These are phyloP conservation scores for Phoeniculus purpureus DNA, from an alignment of 2,797 vertebrate species.

Conservation along the genomic window DNA sequence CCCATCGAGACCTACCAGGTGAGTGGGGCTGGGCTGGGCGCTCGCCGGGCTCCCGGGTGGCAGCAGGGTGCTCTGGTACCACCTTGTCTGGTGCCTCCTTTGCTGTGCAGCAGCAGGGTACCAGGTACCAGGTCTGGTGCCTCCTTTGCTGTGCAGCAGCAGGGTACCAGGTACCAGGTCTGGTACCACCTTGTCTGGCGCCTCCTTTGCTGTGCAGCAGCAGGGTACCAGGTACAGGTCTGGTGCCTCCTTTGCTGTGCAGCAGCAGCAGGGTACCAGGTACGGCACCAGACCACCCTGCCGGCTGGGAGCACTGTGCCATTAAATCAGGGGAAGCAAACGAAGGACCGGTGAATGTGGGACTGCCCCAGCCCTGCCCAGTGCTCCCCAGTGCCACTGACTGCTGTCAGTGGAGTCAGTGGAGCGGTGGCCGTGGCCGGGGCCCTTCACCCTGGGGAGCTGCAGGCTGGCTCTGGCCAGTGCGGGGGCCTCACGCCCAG, in stretches of 20 bases:
- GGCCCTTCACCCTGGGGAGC: rapidly evolving
- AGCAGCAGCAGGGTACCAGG: too few relatives aligned
- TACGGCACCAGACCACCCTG: too few relatives aligned
- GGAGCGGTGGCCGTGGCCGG: rapidly evolving
- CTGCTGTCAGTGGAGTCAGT: too few relatives aligned
- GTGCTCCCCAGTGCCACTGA: rapidly evolving
- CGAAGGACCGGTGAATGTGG: neutral
- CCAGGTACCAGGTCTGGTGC: too few relatives aligned
- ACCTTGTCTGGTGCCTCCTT: too few relatives aligned
- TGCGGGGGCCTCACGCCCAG: neutral
- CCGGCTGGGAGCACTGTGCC: rapidly evolving
- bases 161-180: too few relatives aligned
- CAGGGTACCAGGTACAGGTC: too few relatives aligned
- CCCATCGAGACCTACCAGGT: constrained; percentile 95
- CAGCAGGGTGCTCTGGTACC: neutral
- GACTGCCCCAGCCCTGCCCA: too few relatives aligned
- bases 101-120: too few relatives aligned
- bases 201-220: too few relatives aligned
- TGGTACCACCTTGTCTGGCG: too few relatives aligned
- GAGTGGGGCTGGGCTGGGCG: neutral
- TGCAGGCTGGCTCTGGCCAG: rapidly evolving
- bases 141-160: neutral
- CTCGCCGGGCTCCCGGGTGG: neutral
- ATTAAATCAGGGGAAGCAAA: neutral
- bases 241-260: too few relatives aligned